Base-by-base conservation (phyloP, 2,888 invertebrate genomes). In the Drosophila nr. fundita region DNA sequence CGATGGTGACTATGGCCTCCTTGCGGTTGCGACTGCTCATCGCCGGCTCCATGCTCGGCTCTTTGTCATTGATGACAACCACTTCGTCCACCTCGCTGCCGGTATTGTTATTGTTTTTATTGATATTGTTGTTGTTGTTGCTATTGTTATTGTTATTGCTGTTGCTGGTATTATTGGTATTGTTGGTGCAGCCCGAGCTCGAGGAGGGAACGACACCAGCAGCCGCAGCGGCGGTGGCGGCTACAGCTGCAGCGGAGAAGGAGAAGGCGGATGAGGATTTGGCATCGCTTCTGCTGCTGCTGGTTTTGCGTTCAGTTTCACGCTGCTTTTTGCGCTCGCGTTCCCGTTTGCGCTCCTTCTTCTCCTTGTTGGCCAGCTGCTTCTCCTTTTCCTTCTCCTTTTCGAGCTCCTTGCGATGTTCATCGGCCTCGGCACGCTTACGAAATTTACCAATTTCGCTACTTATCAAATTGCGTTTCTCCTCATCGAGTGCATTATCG, bases 381-480 rank as follows among this genome's bases (percentile, higher is more conserved):
- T 91, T 91, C 68, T 92, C 91, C 75, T 92, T 91, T 66, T 92
- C 92, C 68, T 92, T 91, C 73, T 94, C 94, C 75, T 94, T 94
- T 64, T 94, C 94, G 10, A 94, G 93, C 76, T 94, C 93, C 63
- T 93, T 93, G 64, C 93, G 91, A 79, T 93, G 92, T 61, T 93
- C 92, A 72, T 93, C 92, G 27, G 92, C 93, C 73, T 93, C 93
- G 21, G 93, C 99, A 83, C 98, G 97, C 94, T 99, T 98, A 76
- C 99, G 96, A 94, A 99, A 99, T 94, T 98, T 98, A 89, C 98
- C 98, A 93, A 99, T 99, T 95, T 99, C 99, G 87, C 98, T 95
- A 91, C 98, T 98, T 87, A 99, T 99, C 86, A 99, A 95, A 93
- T 98, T 98, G 57, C 98, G 96, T 93, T 99, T 98, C 92, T 99